Conservation (phyloP, 2,888 invertebrate species). For the Torymus auratus region DNA sequence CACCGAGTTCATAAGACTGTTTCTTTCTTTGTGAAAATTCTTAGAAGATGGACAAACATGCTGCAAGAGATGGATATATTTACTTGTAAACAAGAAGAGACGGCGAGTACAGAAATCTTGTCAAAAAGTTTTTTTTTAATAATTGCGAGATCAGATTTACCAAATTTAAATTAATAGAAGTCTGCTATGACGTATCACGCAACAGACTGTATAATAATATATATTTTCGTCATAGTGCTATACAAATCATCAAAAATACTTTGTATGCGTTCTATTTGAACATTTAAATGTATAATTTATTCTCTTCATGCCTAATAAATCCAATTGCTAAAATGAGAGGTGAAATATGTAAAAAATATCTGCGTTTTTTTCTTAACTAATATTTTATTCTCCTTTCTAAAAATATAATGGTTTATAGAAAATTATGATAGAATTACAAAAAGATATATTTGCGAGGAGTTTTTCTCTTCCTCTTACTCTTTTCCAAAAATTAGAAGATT, state of each 20-base stretch:
- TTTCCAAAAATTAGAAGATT: slow-evolving; percentile 27
- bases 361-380: slow-evolving; percentile 43
- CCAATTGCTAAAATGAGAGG: slow-evolving; percentile 55
- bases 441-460: slow-evolving; percentile 15
- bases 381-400: slow-evolving; percentile 44
- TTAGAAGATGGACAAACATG: slow-evolving; percentile 3
- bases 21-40: slow-evolving; percentile 24
- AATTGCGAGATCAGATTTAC: slow-evolving; percentile 20
- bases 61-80: slow-evolving; percentile 12
- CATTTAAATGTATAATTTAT: slow-evolving; percentile 60
- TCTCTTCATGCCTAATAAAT: slow-evolving; percentile 61
- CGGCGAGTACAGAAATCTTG: slow-evolving; percentile 45
- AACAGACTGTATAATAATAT: slow-evolving; percentile 52
- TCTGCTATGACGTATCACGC: slow-evolving; percentile 28
- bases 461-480: slow-evolving; percentile 12
- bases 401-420: slow-evolving; percentile 27
- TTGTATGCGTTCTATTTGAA: slow-evolving; percentile 62
- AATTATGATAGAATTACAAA: slow-evolving; percentile 38
- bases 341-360: neutral
- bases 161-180: slow-evolving; percentile 40
- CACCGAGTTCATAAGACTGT: slow-evolving; percentile 46
- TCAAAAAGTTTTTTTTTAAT: slow-evolving; percentile 34
- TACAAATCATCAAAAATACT: slow-evolving; percentile 58
- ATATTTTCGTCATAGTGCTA: slow-evolving; percentile 45
- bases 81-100: slow-evolving; percentile 26